Evolutionary conservation across 2,888 invertebrate species (phyloP), one percentile per base, ranked within the genome.

Genomic region (Papilio gigon): DNA sequence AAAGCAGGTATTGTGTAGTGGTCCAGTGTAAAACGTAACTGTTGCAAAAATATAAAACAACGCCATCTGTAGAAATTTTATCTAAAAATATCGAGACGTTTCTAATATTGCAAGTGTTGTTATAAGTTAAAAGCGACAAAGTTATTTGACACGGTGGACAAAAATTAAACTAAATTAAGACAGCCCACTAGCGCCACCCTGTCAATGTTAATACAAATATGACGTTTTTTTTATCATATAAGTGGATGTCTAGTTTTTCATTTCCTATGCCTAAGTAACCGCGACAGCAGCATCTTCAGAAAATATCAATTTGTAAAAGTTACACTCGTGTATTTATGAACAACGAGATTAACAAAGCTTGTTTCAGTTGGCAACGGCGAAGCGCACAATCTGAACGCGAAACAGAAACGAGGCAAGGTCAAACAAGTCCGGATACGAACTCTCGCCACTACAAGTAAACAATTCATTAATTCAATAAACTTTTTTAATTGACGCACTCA

Each of bases 341-440:
- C 35, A 11, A 12, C 14, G 11, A 35, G 6, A 3, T 35, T 12
- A 37, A 37, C 3, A 37, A n/a, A n/a, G n/a, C n/a, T n/a, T 56
- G 30, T 74, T 79, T 63, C 77, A 17, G 80, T 83, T 35, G 78
- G 79, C 0, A 90, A 90, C 47, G 90, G 90, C 0, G 87, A 88
- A 22, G 80, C 85, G 0, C 83, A 84, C 22, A 79, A 80, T 12
- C 85, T 85, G 79, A 80, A 78, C 25, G 71, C 75, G 0, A 82
- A 73, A 59, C 74, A 80, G 9, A 77, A 70, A 14, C 79, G 78
- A 68, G 72, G 78, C 0, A 84, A 78, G 69, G 71, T 80, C 0
- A 90, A 89, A 71, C 90, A 90, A 44, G 90, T 90, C 6, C 77
- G 90, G 25, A 90, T 90, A 27, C 77, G 84, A 9, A 80, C 80